These are phyloP conservation scores for Menidia menidia DNA, from an alignment of 2,797 vertebrate species.

Conservation along the genomic window DNA sequence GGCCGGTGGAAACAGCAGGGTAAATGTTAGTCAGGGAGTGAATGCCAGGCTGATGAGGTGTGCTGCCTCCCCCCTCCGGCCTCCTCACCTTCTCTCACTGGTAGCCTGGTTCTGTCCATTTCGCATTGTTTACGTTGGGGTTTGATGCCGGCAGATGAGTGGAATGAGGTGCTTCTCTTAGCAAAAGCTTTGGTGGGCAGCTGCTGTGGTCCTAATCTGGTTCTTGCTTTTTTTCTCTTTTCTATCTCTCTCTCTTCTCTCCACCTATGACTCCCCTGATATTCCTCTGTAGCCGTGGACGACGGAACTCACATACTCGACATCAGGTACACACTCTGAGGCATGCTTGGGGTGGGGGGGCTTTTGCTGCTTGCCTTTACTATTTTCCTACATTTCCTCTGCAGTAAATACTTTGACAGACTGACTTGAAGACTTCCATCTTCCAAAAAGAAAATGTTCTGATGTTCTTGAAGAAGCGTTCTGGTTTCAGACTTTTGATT, in stretches of 20 bases:
- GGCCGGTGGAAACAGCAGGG: conserved; percentile 52
- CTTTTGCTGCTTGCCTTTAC: conserved; percentile 55
- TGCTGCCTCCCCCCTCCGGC: neutral
- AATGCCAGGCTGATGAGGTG: conserved; percentile 35
- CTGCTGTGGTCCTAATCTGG: conserved; percentile 73
- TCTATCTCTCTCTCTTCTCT: conserved; percentile 42
- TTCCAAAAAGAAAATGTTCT: neutral
- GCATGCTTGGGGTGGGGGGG: conserved; percentile 46
- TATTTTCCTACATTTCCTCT: conserved; percentile 40
- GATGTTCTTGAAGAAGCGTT: conserved; percentile 5
- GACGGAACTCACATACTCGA: conserved; percentile 97
- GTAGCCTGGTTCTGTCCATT: conserved; percentile 44
- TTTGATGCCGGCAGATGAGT: conserved; percentile 40
- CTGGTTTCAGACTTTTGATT: conserved; percentile 17
- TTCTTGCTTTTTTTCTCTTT: conserved; percentile 69
- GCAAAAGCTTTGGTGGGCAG: conserved; percentile 68
- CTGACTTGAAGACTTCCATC: conserved; percentile 34
- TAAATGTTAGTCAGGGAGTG: conserved; percentile 54
- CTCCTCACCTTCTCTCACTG: conserved; percentile 24
- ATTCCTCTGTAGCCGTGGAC: conserved; percentile 92
- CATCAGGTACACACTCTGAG: conserved; percentile 91
- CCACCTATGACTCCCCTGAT: conserved; percentile 77
- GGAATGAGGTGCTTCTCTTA: conserved; percentile 44
- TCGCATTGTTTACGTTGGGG: conserved; percentile 44
- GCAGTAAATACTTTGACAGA: conserved; percentile 54